Evolutionary conservation across 1,140 invertebrate genomes (phyloP).

Genomic region (Phthorimaea operculella): DNA sequence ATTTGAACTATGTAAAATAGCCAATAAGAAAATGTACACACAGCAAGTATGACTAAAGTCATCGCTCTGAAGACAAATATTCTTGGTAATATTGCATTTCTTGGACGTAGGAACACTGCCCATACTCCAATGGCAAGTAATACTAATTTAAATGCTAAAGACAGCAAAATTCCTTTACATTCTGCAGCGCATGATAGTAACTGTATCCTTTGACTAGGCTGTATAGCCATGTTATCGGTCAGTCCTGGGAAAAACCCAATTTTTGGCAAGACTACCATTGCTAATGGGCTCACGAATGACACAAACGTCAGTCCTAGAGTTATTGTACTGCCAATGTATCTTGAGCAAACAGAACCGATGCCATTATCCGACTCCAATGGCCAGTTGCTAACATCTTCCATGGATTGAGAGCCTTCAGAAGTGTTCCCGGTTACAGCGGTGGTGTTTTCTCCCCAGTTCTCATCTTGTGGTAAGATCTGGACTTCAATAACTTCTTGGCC

Average conservation of each 20-base stretch:
- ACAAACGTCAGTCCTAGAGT: conserved; percentile 80
- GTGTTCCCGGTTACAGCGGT: conserved; percentile 97
- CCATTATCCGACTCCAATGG: conserved; percentile 78
- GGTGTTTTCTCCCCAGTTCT: conserved; percentile 98
- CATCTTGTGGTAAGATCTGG: conserved; percentile 94
- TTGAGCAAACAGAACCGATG: conserved; percentile 79
- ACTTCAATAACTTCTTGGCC: conserved; percentile 90
- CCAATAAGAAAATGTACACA: conserved; percentile 97
- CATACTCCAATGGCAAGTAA: conserved; percentile 93
- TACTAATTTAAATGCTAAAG: conserved; percentile 91
- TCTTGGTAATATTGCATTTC: conserved; percentile 89
- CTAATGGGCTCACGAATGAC: conserved; percentile 91
- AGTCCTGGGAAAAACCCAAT: conserved; percentile 80
- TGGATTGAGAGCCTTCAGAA: conserved; percentile 92
- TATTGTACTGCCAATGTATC: conserved; percentile 82
- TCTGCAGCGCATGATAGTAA: conserved; percentile 69
- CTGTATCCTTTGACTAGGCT: conserved; percentile 59
- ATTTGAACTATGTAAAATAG: conserved; percentile 96
- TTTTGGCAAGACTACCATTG: conserved; percentile 94
- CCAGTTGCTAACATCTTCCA: conserved; percentile 89
- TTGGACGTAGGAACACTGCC: conserved; percentile 83
- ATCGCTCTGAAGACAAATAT: conserved; percentile 92
- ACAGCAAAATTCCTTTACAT: conserved; percentile 85
- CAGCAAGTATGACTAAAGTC: conserved; percentile 87
- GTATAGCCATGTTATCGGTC: conserved; percentile 58